Evolutionary conservation across 2,797 vertebrate species (phyloP), one percentile per base, ranked within the genome.

Genomic region (Luscinia megarhynchos): DNA sequence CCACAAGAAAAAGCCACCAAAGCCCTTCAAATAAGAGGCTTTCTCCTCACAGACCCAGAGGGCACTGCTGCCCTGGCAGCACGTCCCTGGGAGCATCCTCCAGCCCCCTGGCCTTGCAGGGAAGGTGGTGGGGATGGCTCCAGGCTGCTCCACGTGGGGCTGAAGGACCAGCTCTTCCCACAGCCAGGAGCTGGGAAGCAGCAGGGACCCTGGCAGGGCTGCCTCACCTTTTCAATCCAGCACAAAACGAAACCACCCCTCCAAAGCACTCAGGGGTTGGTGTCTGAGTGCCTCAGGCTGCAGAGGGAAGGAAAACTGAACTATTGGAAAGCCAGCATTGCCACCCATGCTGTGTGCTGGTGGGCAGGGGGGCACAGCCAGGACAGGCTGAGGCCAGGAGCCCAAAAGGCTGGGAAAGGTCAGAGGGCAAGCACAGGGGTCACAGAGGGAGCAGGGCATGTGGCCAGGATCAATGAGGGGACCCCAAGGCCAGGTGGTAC

Each of bases 1-100:
- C 93, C 10, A 5, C 29, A 6, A 66, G 32, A 43, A 75, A 84
- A 95, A 92, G 58, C 45, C 66, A 94, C 72, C 78, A 91, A 78
- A 91, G 66, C 43, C 76, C 72, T 93, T 54, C 88, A 88, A 73
- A 68, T 21, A 26, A 64, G 70, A 89, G 13, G 3, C 18, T 90
- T 83, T 84, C 36, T 83, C 46, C 75, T 94, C 3, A 2, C 3
- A 66, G 62, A 84, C 63, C 34, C 4, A 1, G 45, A 84, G 50
- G 78, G 17, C 38, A 51, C 32, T 0, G 0, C 38, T 92, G 55
- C 21, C 67, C 72, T 80, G 70, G 32, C 72, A 89, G 22, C 54
- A 14, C 0, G 0, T 23, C 38, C n/a, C 43, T n/a, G 34, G 19
- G 45, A 80, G 27, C 55, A 45, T 13, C n/a, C n/a, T 62, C 17